Evolutionary conservation across 2,113 vertebrate genomes (phyloP).

Genomic region (Prionailurus viverrinus): DNA sequence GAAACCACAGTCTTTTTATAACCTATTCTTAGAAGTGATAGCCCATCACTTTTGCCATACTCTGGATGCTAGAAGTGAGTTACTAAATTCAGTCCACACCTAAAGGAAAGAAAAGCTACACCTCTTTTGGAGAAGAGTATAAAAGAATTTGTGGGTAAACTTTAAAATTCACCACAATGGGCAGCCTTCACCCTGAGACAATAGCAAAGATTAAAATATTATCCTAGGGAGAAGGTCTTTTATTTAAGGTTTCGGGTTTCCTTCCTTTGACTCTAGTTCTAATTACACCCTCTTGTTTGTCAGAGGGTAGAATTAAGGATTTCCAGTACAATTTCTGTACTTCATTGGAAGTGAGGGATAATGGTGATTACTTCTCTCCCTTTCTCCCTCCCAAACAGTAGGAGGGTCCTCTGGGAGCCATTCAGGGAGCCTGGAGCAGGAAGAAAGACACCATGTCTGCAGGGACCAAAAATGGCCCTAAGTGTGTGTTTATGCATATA

Average conservation of each 20-base stretch:
- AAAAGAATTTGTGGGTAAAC: neutral
- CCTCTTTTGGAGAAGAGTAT: neutral
- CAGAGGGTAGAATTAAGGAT: neutral
- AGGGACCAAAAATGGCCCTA: neutral
- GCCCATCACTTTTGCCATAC: neutral
- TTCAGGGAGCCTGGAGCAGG: neutral
- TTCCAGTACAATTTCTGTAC: neutral
- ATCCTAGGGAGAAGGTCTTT: constrained; percentile 5
- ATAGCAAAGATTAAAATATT: neutral
- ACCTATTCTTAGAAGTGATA: neutral
- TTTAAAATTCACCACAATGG: neutral
- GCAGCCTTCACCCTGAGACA: neutral
- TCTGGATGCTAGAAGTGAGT: neutral
- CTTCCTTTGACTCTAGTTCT: neutral
- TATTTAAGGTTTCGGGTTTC: neutral
- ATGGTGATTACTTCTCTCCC: neutral
- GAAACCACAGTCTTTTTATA: neutral
- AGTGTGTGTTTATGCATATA: neutral
- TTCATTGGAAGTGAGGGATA: neutral
- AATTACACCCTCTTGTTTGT: neutral
- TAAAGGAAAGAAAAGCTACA: neutral
- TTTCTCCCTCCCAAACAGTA: neutral
- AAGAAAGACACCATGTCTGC: neutral
- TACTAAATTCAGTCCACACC: neutral
- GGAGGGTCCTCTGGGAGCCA: neutral